Evolutionary conservation across 2,797 vertebrate genomes (phyloP), one percentile per base, ranked within the genome.

Genomic region (Tenualosa ilisha): DNA sequence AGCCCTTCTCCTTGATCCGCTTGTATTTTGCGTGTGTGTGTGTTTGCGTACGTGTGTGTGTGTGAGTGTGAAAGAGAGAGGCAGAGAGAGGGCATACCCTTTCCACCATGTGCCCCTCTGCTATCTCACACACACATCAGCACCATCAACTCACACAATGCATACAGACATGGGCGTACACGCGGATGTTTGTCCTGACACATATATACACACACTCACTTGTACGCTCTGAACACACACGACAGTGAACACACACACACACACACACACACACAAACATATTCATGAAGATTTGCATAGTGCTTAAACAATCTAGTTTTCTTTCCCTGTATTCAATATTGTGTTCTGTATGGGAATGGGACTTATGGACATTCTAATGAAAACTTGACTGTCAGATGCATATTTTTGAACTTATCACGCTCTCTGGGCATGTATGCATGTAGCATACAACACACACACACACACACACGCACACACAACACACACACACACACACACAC

Each of bases 41-140:
- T 53, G 13, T 53, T 2, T 12, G 51, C 13, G 50, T 51, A 7
- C 9, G 50, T 5, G 50, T 51, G 50, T 51, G 50, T 51, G 50
- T 6, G 50, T 6, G 50, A 6, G 50, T 51, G 50, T 51, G 51
- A 53, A 31, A 31, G 31, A 31, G 31, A 0, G 31, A 31, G 31
- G 31, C 51, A 53, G 51, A 53, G 51, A 53, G 51, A 12, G 51
- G 15, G 56, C 22, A 63, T 79, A 13, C 46, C 65, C 88, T 84
- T 84, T 81, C 86, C 83, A 63, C 31, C 31, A 31, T 46, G 24
- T 86, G 63, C 82, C 68, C 72, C 37, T 72, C 17, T 65, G 82
- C 51, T n/a, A 59, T 59, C 56, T 59, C 56, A n/a, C 56, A n/a
- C 3, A 59, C 56, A 65, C 3, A 26, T 65, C 61, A 65, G 63